Evolutionary conservation across 2,888 invertebrate genomes (phyloP).

Genomic region (Baronia brevicornis): DNA sequence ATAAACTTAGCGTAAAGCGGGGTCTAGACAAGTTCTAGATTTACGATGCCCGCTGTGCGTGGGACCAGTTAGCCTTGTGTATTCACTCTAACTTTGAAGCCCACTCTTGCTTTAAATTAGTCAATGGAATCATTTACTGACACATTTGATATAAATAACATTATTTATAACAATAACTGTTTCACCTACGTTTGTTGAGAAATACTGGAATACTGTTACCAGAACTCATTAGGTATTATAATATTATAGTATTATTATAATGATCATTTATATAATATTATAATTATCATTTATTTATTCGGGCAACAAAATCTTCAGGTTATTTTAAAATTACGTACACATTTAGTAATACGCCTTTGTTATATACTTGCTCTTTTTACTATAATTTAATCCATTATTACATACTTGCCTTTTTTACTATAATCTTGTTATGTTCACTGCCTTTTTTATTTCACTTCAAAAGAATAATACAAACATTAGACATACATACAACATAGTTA

Average conservation of each 20-base stretch:
- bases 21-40: slow-evolving; percentile 46
- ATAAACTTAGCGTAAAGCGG: slow-evolving; percentile 21
- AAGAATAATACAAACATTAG: no score
- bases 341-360: no score
- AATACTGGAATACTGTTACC: slow-evolving; percentile 20
- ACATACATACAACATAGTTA: no score
- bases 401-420: no score
- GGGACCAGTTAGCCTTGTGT: slow-evolving; percentile 66
- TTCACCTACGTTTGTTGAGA: slow-evolving; percentile 25
- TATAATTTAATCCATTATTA: no score
- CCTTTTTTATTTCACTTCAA: no score
- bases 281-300: no score
- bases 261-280: no score
- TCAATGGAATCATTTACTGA: slow-evolving; percentile 28
- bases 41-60: slow-evolving; percentile 58
- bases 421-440: no score
- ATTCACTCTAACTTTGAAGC: slow-evolving; percentile 25
- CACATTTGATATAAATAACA: slow-evolving; percentile 50
- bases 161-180: slow-evolving; percentile 29
- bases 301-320: no score
- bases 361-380: no score
- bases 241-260: background rate
- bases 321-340: no score
- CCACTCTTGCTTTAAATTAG: slow-evolving; percentile 23
- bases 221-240: background rate